A percentile compares a stretch with the other conserved stretches of the same genome.
Conservation (phyloP, 2,888 invertebrate genomes). For the Drepanosiphum platanoidis region DNA sequence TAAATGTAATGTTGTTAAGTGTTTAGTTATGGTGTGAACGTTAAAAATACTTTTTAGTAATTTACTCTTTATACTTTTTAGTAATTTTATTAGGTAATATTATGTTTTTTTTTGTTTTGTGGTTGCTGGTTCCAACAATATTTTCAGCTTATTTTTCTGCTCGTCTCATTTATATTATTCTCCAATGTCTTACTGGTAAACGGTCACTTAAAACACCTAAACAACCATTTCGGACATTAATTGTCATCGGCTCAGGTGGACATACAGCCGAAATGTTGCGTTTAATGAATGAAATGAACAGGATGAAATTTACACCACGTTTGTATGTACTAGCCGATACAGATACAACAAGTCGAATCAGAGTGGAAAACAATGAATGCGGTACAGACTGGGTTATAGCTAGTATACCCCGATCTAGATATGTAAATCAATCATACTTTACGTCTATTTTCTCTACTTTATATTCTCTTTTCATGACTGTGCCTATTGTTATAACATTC, state of each 20-base stretch:
- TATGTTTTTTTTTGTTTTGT: constrained; percentile 14
- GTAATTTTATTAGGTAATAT: neutral
- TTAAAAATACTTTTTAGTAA: neutral
- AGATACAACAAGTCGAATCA: constrained; percentile 79
- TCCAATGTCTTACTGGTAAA: constrained; percentile 32
- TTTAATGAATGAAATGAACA: constrained; percentile 74
- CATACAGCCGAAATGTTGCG: constrained; percentile 95
- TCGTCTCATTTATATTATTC: constrained; percentile 33
- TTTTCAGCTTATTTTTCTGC: constrained; percentile 26
- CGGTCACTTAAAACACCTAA: constrained; percentile 46
- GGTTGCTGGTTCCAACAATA: neutral
- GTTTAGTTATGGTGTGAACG: neutral
- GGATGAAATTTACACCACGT: constrained; percentile 76
- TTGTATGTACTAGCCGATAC: constrained; percentile 81
- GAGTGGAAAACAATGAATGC: constrained; percentile 72
- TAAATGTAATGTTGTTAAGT: neutral
- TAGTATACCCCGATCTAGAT: constrained; percentile 83
- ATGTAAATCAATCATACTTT: constrained; percentile 86
- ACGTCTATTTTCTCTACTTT: constrained; percentile 83
- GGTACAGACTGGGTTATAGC: constrained; percentile 69
- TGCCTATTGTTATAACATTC: constrained; percentile 76
- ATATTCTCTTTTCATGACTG: constrained; percentile 75
- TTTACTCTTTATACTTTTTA: neutral
- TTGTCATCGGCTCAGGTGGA: constrained; percentile 84
- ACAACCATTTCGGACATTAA: constrained; percentile 68